phyloP scores from a whole-genome alignment of 2,888 invertebrate species.

The Tetramorium bicarinatum region DNA sequence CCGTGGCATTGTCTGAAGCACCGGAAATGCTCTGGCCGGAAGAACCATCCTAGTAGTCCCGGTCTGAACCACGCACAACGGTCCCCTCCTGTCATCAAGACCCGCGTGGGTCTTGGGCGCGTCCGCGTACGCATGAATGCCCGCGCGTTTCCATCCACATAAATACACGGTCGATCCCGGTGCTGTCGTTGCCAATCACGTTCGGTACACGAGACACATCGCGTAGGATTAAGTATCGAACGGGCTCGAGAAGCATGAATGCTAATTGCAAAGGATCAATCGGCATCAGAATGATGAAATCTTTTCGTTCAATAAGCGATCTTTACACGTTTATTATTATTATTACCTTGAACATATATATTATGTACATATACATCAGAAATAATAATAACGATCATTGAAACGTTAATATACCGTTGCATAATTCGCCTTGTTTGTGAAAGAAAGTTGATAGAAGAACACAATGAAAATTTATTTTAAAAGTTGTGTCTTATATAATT shows the following conservation, averaged over 20 bases:
- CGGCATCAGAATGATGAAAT: background rate
- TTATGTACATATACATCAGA: background rate
- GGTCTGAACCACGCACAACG: constrained; percentile 61
- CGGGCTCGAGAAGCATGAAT: background rate
- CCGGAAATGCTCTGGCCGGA: constrained; percentile 82
- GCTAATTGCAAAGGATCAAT: constrained; percentile 16
- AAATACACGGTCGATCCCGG: constrained; percentile 42
- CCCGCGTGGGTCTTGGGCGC: constrained; percentile 59
- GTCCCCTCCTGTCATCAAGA: constrained; percentile 57
- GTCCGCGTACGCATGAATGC: constrained; percentile 67
- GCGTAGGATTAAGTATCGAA: constrained; percentile 28
- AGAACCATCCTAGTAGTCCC: constrained; percentile 76
- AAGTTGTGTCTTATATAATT: background rate
- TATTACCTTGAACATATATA: background rate
- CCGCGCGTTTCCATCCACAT: constrained; percentile 63
- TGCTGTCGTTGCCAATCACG: constrained; percentile 47
- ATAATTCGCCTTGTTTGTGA: background rate
- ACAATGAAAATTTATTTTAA: background rate
- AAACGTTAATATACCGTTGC: background rate
- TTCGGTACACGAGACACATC: constrained; percentile 5
- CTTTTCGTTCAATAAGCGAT: background rate
- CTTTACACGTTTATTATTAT: background rate
- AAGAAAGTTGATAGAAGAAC: background rate
- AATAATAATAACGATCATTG: background rate
- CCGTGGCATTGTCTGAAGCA: constrained; percentile 70